Conservation (phyloP, 1,140 invertebrate species). For the Anastatus disparis region DNA sequence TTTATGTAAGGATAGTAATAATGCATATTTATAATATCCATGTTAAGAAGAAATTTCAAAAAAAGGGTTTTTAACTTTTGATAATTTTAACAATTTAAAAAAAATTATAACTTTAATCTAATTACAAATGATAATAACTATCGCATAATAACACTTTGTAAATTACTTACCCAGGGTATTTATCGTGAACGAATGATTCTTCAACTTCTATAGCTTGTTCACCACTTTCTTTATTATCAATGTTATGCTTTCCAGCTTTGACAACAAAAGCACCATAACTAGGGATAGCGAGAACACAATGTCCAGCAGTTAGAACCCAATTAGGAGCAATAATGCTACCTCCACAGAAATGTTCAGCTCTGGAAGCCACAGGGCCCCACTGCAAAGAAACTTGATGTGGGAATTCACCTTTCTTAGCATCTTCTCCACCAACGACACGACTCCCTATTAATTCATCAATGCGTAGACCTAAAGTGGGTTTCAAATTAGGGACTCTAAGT, state of each 20-base stretch:
- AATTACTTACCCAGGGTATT: slow-evolving; percentile 64
- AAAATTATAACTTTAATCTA: too few species aligned
- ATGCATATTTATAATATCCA: too few species aligned
- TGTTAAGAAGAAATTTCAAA: too few species aligned
- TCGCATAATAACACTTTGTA: too few species aligned
- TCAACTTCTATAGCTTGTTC: slow-evolving; percentile 65
- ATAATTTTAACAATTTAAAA: too few species aligned
- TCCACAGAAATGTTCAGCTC: slow-evolving; percentile 66
- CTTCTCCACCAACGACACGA: slow-evolving; percentile 64
- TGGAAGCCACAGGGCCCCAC: slow-evolving; percentile 38
- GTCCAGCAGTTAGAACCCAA: slow-evolving; percentile 67
- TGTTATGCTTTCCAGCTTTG: slow-evolving; percentile 53
- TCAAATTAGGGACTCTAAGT: too few species aligned
- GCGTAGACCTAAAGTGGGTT: too few species aligned
- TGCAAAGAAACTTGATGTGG: slow-evolving; percentile 67
- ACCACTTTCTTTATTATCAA: slow-evolving; percentile 49
- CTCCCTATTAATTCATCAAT: too few species aligned
- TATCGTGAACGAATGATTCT: slow-evolving; percentile 62
- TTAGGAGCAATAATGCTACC: slow-evolving; percentile 62
- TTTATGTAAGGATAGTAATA: too few species aligned
- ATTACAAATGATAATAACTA: too few species aligned
- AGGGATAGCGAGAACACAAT: slow-evolving; percentile 60
- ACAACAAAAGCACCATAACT: slow-evolving; percentile 40
- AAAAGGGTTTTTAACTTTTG: too few species aligned
- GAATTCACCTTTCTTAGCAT: slow-evolving; percentile 58